phyloP scores from a whole-genome alignment of 2,888 invertebrate genomes.

The Drosophila anomalata region DNA sequence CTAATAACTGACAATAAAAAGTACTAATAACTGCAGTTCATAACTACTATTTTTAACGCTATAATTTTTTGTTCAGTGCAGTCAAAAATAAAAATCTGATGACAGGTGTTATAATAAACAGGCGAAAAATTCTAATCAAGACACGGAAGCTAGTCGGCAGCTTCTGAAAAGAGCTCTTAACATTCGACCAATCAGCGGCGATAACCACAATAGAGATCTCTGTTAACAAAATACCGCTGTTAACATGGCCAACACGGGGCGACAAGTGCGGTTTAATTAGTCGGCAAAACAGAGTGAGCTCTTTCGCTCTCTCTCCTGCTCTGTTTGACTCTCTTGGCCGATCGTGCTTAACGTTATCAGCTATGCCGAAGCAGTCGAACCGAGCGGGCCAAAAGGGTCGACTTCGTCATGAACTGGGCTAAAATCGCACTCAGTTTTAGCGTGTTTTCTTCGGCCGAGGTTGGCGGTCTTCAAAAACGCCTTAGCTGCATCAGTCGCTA shows the following conservation, averaged over 20 bases:
- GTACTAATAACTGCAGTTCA: no score
- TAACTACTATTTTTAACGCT: no score
- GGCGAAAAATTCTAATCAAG: slow-evolving; percentile 28
- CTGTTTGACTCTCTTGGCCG: slow-evolving; percentile 19
- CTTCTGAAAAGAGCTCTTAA: slow-evolving; percentile 54
- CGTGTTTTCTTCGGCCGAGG: slow-evolving; percentile 52
- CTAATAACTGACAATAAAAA: no score
- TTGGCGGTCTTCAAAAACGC: slow-evolving; percentile 67
- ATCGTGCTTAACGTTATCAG: slow-evolving; percentile 61
- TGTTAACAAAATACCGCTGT: slow-evolving; percentile 62
- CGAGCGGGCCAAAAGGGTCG: slow-evolving; percentile 43
- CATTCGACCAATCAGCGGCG: slow-evolving; percentile 68
- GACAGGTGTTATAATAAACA: not conserved
- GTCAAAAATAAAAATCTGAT: slow-evolving; percentile 1
- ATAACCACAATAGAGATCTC: slow-evolving; percentile 55
- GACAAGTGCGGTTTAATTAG: slow-evolving; percentile 47
- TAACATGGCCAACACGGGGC: slow-evolving; percentile 53
- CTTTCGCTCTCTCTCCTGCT: not conserved
- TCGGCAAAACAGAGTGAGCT: slow-evolving; percentile 44
- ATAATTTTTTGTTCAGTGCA: not conserved
- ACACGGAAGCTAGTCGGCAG: slow-evolving; percentile 40
- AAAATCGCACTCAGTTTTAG: slow-evolving; percentile 58
- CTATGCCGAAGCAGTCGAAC: slow-evolving; percentile 11
- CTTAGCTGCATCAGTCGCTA: slow-evolving; percentile 52
- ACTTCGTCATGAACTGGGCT: slow-evolving; percentile 58